Percentiles rank a stretch among this genome's conserved stretches.
Conservation (phyloP, 2,113 vertebrate species). For the Nerophis lumbriciformis region DNA sequence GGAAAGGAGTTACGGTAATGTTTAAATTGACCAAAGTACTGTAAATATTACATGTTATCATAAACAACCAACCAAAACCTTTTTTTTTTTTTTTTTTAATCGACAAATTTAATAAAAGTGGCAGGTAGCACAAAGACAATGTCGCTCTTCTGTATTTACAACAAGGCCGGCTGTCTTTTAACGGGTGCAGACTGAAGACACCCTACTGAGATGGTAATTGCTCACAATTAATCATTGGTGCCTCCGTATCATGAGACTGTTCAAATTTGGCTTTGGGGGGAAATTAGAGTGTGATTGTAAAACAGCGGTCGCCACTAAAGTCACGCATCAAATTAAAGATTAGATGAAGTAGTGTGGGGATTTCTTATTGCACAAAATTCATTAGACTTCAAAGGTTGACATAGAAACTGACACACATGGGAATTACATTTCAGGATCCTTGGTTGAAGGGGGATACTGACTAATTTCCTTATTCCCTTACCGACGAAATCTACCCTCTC, state of each 20-base stretch:
- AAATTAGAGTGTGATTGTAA: conserved; percentile 64
- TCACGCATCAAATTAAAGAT: conserved; percentile 64
- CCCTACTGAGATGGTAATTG: conserved; percentile 57
- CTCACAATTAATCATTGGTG: conserved; percentile 66
- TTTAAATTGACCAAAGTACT: too few relatives aligned
- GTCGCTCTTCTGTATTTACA: conserved; percentile 24
- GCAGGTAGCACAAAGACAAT: conserved; percentile 41
- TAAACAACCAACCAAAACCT: too few relatives aligned
- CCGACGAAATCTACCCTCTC: conserved; percentile 3
- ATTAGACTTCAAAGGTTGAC: conserved; percentile 58
- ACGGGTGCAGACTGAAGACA: conserved; percentile 30
- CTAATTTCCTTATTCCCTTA: conserved; percentile 45
- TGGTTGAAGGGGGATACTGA: conserved; percentile 44
- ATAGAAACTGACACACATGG: conserved; percentile 53
- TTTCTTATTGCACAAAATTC: conserved; percentile 43
- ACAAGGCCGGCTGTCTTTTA: conserved; percentile 23
- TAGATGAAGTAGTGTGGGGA: conserved; percentile 50
- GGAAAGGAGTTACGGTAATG: too few relatives aligned
- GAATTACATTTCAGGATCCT: conserved; percentile 37
- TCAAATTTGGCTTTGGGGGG: conserved; percentile 58
- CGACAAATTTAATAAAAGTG: conserved; percentile 34
- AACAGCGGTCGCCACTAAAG: conserved; percentile 50
- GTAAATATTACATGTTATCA: too few relatives aligned
- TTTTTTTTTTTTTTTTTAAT: not conserved
- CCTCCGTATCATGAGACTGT: conserved; percentile 54